phyloP scores from a whole-genome alignment of 2,888 invertebrate species.

The Nemotelus pantherinus region DNA sequence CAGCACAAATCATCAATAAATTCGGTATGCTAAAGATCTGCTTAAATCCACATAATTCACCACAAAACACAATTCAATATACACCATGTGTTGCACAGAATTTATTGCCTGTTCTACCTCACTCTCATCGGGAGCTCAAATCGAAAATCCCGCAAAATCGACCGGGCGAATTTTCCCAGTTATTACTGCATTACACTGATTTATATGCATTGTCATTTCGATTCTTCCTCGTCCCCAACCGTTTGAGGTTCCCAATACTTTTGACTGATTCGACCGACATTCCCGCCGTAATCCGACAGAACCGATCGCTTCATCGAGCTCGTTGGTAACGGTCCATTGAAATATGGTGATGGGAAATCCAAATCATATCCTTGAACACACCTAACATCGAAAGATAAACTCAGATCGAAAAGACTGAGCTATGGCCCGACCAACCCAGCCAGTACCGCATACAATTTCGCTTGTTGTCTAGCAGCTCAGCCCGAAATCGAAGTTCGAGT shows the following conservation, averaged over 20 bases:
- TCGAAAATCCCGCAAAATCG: background rate
- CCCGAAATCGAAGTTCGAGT: too few species aligned
- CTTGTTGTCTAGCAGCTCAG: too few species aligned
- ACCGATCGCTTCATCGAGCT: background rate
- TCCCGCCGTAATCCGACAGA: background rate
- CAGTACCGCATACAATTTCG: background rate
- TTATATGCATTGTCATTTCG: constrained; percentile 25
- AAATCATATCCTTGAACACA: constrained; percentile 23
- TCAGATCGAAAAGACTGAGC: constrained; percentile 1
- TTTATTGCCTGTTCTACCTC: background rate
- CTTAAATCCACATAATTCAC: background rate
- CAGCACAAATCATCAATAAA: too few species aligned
- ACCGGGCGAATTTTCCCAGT: constrained; percentile 5
- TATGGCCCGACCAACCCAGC: background rate
- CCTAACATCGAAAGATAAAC: background rate
- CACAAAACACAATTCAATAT: constrained; percentile 7
- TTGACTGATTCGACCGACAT: too few species aligned
- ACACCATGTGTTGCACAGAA: constrained; percentile 23
- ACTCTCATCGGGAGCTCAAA: background rate
- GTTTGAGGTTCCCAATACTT: background rate
- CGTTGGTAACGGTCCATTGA: background rate
- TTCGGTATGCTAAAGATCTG: background rate
- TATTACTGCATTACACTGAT: constrained; percentile 22
- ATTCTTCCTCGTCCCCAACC: background rate
- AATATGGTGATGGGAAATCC: constrained; percentile 22